phyloP scores from a whole-genome alignment of 2,797 vertebrate species.

The Hoplostethus mediterraneus region DNA sequence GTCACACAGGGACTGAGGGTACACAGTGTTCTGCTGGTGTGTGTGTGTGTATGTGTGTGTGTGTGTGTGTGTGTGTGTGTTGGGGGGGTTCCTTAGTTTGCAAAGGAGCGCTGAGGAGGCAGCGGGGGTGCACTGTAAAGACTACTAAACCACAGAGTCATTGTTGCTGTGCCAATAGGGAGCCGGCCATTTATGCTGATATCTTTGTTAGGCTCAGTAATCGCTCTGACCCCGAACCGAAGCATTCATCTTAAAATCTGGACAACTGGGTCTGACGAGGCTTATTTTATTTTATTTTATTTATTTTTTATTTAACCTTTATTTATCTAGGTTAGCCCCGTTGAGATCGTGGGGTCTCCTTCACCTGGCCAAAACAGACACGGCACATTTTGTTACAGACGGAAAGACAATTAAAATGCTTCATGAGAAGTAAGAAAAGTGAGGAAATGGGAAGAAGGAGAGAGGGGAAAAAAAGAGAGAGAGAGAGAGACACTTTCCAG shows the following conservation, averaged over 20 bases:
- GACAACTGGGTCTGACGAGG: neutral
- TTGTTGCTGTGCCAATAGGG: conserved; percentile 61
- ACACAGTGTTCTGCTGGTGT: conserved; percentile 56
- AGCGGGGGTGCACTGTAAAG: conserved; percentile 64
- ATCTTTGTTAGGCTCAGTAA: conserved; percentile 47
- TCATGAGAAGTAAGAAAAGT: neutral
- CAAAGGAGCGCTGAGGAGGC: conserved; percentile 23
- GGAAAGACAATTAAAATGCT: neutral
- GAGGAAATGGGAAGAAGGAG: too few species aligned
- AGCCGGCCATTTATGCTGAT: conserved; percentile 39
- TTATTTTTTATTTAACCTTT: neutral
- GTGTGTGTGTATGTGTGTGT: conserved; percentile 34
- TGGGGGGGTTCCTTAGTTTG: conserved; percentile 32
- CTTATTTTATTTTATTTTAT: neutral
- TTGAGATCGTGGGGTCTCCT: neutral
- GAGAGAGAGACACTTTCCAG: too few species aligned
- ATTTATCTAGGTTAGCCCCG: neutral
- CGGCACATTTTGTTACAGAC: neutral
- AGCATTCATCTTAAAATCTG: neutral
- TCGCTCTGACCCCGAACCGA: conserved; percentile 4
- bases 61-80: conserved; percentile 25
- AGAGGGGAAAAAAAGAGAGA: too few species aligned
- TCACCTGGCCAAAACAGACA: neutral
- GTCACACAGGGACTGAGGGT: conserved; percentile 56
- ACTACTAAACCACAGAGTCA: conserved; percentile 65